Base-by-base conservation (phyloP, 2,113 vertebrate species). In the Taurulus bubalis region DNA sequence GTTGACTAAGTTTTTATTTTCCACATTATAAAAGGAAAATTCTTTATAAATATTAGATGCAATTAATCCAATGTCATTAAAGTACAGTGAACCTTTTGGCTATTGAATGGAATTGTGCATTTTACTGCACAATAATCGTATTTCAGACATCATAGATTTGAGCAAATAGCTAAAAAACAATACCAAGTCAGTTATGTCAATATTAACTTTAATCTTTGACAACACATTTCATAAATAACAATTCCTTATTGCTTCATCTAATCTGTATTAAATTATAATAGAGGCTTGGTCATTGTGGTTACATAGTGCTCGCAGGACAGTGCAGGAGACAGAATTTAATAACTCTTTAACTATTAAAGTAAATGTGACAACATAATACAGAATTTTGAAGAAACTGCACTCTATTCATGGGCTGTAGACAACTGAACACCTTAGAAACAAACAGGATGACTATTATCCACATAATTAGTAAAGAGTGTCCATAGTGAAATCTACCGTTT, bases 191-290 rank as follows among this genome's bases (percentile, higher is more conserved):
- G 14, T 85, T 85, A 82, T 89, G 53, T 84, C 85, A 91, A 86
- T 89, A 77, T 77, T 76, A 91, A 78, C 82, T 93, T 93, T 94
- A 91, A 87, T 94, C 49, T 80, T 90, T 79, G 73, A 91, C 77
- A 84, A 65, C 79, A 92, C 90, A 87, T 76, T 71, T 91, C 84
- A 92, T 93, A 90, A 92, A 93, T 92, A 91, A 89, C 80, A 88
- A 66, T 76, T 89, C 20, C 80, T 93, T 94, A 93, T 93, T 93
- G 90, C 91, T 92, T 86, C 87, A 53, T 79, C 89, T 90, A 88
- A 92, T 85, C 80, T 65, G 81, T 88, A 79, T 85, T 87, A 77
- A 90, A 89, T 71, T 45, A 85, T 77, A 90, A 89, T 72, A 87
- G 75, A 82, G 74, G 78, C 77, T 79, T 87, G 81, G 78, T 87